These are phyloP conservation scores for Mesoligia furuncula DNA, from an alignment of 2,888 invertebrate species.

Conservation along the genomic window DNA sequence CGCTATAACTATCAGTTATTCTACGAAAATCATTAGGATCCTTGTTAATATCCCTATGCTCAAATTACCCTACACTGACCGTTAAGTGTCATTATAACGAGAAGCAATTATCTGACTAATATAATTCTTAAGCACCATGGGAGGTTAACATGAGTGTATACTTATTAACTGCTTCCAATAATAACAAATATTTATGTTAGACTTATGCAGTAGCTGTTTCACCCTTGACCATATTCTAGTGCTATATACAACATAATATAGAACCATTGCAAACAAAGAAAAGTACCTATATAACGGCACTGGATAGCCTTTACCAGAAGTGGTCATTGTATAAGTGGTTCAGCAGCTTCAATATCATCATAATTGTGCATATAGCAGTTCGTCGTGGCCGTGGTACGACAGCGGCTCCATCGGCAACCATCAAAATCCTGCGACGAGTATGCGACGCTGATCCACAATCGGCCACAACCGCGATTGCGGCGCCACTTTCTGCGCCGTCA, in stretches of 20 bases:
- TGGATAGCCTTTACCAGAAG: background rate
- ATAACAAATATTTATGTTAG: conserved; percentile 38
- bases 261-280: background rate
- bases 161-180: conserved; percentile 45
- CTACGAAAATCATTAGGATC: background rate
- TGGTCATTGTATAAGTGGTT: background rate
- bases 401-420: background rate
- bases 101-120: conserved; percentile 37
- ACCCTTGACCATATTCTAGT: conserved; percentile 23
- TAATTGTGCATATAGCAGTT: background rate
- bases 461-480: background rate
- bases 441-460: background rate
- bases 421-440: background rate
- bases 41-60: background rate
- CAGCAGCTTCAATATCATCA: background rate
- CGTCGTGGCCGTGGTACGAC: background rate
- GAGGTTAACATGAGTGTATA: conserved; percentile 17
- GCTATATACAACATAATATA: background rate
- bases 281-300: background rate
- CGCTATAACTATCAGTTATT: background rate
- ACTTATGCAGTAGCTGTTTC: background rate
- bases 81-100: background rate
- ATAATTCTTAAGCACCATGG: conserved; percentile 24
- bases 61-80: background rate
- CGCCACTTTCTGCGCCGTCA: too few species aligned